Base-by-base conservation (phyloP, 2,797 vertebrate species). In the Capromys pilorides region DNA sequence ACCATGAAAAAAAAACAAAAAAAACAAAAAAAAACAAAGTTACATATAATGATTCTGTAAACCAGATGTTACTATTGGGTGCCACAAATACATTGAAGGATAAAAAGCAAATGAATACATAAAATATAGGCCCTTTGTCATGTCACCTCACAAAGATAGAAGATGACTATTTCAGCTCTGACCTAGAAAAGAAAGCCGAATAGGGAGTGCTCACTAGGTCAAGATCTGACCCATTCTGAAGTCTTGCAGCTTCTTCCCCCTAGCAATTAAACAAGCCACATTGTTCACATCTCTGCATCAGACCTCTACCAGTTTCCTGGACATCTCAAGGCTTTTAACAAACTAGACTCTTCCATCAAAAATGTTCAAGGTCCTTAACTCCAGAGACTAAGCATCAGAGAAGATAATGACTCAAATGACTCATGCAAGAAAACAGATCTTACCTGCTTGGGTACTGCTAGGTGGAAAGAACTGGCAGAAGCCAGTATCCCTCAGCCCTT, bases 341-440 rank as follows among this genome's bases (percentile, higher is more conserved):
- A 91, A 59, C 13, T 77, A n/a, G 2, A 49, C 22, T 64, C 3
- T 90, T 18, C 59, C 51, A 88, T 39, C 91, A 39, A 66, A 87
- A 90, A 94, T 78, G 19, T 64, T 85, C 36, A n/a, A 91, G 28
- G 49, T n/a, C 18, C 33, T 84, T 81, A 36, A 88, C 66, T 90
- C 87, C 24, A 80, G 66, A 96, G 36, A 45, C 2, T 62, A 59
- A 61, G 86, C 86, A 61, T 86, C 88, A 57, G 57, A 75, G 80
- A 75, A 54, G 10, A 92, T 33, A 91, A 51, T 86, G 39, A 61
- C 33, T n/a, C 22, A 64, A 45, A n/a, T 51, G 66, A 54, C n/a
- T 67, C 54, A 89, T 57, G 11, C 10, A 92, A 91, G 89, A 93
- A 90, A 78, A 86, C 4, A 2, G 11, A 64, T 49, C 61, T 69